These are phyloP conservation scores for Falcaria lacertinaria DNA, from an alignment of 2,888 invertebrate species.

Conservation along the genomic window DNA sequence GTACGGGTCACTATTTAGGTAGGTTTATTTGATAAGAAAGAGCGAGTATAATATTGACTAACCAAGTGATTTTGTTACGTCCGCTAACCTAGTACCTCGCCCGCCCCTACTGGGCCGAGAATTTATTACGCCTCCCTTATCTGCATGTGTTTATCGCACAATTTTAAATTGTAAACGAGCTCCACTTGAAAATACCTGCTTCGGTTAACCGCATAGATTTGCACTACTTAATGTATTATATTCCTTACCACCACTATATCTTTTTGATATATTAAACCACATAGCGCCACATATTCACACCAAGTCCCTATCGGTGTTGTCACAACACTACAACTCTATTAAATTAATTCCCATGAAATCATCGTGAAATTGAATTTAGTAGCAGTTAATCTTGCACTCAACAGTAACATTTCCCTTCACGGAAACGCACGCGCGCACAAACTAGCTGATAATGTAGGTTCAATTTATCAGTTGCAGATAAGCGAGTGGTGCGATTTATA, in stretches of 20 bases:
- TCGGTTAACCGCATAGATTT: slow-evolving; percentile 43
- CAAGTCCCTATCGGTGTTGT: no score
- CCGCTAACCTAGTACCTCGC: slow-evolving; percentile 30
- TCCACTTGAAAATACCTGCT: slow-evolving; percentile 48
- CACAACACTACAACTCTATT: no score
- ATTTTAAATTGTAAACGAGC: slow-evolving; percentile 74
- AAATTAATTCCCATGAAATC: no score
- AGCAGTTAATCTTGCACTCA: neutral
- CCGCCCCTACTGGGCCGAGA: slow-evolving; percentile 40
- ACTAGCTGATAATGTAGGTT: slow-evolving; percentile 4
- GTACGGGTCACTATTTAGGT: no score
- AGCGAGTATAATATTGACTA: slow-evolving; percentile 40
- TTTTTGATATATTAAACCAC: neutral
- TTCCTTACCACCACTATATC: slow-evolving; percentile 20
- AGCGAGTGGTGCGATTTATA: slow-evolving; percentile 33
- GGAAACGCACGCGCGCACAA: neutral
- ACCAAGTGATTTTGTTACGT: slow-evolving; percentile 62
- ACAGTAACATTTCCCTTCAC: neutral
- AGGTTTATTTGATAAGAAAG: no score
- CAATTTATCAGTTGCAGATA: slow-evolving; percentile 34
- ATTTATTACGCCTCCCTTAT: slow-evolving; percentile 65
- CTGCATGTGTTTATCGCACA: slow-evolving; percentile 70
- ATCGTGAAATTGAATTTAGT: neutral
- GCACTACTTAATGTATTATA: slow-evolving; percentile 38
- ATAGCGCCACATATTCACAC: neutral